Evolutionary conservation across 2,888 invertebrate species (phyloP).

Genomic region (Lutraria lutraria): DNA sequence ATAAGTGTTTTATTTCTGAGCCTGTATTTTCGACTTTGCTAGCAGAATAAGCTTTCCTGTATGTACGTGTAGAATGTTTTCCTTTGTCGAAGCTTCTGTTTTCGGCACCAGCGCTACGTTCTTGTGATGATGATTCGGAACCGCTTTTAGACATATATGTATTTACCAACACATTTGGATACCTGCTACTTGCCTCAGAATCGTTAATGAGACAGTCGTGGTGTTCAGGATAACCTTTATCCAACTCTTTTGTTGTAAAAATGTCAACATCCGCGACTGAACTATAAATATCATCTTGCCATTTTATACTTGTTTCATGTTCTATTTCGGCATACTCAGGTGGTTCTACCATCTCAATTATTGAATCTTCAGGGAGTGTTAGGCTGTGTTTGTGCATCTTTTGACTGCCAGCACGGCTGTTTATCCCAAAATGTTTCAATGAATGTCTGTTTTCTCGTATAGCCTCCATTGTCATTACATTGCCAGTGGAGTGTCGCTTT

Average conservation of each 20-base stretch:
- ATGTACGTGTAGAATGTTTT: background rate
- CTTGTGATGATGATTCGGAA: background rate
- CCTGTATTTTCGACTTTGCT: background rate
- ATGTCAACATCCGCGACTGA: background rate
- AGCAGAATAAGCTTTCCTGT: background rate
- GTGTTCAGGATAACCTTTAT: too few species aligned
- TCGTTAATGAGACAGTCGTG: background rate
- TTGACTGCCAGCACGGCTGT: background rate
- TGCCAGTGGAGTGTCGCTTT: constrained; percentile 8
- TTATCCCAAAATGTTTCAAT: background rate
- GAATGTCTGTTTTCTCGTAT: background rate
- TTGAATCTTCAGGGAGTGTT: background rate
- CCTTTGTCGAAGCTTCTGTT: background rate
- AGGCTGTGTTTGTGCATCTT: background rate
- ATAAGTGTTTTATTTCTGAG: background rate
- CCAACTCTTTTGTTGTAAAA: too few species aligned
- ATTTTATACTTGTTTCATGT: background rate
- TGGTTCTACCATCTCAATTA: constrained; percentile 5
- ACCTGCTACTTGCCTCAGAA: background rate
- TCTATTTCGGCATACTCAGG: background rate
- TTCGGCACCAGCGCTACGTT: background rate
- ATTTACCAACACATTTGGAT: background rate
- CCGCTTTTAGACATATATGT: background rate
- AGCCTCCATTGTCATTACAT: background rate
- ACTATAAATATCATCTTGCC: background rate